Evolutionary conservation across 2,797 vertebrate genomes (phyloP), one percentile per base, ranked within the genome.

Genomic region (Benthosema pterotum): DNA sequence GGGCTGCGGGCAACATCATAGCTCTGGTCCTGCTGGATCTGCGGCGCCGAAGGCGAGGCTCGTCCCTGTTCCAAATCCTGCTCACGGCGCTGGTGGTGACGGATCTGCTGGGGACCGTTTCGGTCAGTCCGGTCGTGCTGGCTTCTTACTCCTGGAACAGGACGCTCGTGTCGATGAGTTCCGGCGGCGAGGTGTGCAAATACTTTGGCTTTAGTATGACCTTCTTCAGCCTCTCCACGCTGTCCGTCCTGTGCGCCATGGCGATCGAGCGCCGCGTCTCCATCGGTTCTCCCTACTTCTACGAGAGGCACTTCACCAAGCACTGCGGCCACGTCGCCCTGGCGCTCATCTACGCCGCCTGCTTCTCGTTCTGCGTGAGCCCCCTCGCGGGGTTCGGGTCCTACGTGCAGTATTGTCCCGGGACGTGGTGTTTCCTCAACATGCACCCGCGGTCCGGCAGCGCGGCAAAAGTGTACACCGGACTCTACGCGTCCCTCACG

Each of bases 391-490:
- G 79, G 15, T 83, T 90, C 0, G 88, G 93, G 0, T 38, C 50
- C 0, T 93, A 91, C 45, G 78, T 81, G 0, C 93, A 94, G 75
- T 94, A 95, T 67, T 92, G 88, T 65, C 95, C 95, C 0, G 95
- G 95, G 4, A 94, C 94, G 0, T 96, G 95, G 95, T 95, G 95
- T 85, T 96, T 96, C 83, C 83, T 96, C 63, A 72, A 86, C 42
- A 18, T 67, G 22, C 45, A 52, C n/a, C 15, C 28, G 8, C 11
- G 3, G 8, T 45, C 0, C 0, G 2, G 4, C 0, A 48, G 2
- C 1, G 1, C 1, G 1, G 2, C 63, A 0, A 43, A 71, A 4
- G 4, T 85, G 11, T 95, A 92, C 83, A 89, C 92, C 14, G 74
- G 72, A 28, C 49, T 92, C 0, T 93, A 92, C 5, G 91, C 92